These are phyloP conservation scores for Lomographa bimaculata DNA, from an alignment of 2,888 invertebrate genomes.

Conservation along the genomic window DNA sequence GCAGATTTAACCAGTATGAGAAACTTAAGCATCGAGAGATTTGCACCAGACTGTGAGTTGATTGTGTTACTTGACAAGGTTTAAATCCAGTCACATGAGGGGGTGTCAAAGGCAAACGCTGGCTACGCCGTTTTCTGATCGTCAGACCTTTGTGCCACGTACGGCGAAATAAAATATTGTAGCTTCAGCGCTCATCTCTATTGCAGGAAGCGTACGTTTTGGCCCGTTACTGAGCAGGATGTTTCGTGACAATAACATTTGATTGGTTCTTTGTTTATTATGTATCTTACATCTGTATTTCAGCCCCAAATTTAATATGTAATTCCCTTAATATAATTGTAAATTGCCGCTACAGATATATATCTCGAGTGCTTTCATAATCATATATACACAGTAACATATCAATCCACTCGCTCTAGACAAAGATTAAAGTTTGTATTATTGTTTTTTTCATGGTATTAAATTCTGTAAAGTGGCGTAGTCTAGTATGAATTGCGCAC, in stretches of 20 bases:
- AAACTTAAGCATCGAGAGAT: slow-evolving; percentile 27
- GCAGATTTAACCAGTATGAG: slow-evolving; percentile 10
- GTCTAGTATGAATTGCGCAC: too few relatives aligned
- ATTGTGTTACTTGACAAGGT: slow-evolving; percentile 48
- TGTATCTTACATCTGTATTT: too few relatives aligned
- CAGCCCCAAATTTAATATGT: too few relatives aligned
- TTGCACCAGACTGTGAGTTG: slow-evolving; percentile 34
- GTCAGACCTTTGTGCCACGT: slow-evolving; percentile 30
- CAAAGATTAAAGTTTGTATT: too few relatives aligned
- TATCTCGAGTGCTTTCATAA: too few relatives aligned
- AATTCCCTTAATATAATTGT: too few relatives aligned
- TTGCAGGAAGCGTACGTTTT: slow-evolving; percentile 10
- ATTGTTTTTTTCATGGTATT: too few relatives aligned
- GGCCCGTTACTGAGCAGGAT: slow-evolving; percentile 3
- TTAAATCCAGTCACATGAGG: slow-evolving; percentile 47
- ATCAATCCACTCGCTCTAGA: too few relatives aligned
- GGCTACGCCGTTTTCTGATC: slow-evolving; percentile 32
- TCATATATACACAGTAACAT: too few relatives aligned
- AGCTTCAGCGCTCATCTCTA: slow-evolving; percentile 16
- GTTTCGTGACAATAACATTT: slow-evolving; percentile 15
- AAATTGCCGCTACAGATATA: too few relatives aligned
- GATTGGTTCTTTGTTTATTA: slow-evolving; percentile 14
- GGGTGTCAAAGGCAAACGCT: slow-evolving; percentile 42
- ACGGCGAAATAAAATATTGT: slow-evolving; percentile 27
- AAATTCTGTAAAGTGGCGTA: too few relatives aligned